Percentiles rank a stretch among this genome's conserved stretches.
phyloP scores from a whole-genome alignment of 1,140 invertebrate genomes.

The Holotrichia oblita region DNA sequence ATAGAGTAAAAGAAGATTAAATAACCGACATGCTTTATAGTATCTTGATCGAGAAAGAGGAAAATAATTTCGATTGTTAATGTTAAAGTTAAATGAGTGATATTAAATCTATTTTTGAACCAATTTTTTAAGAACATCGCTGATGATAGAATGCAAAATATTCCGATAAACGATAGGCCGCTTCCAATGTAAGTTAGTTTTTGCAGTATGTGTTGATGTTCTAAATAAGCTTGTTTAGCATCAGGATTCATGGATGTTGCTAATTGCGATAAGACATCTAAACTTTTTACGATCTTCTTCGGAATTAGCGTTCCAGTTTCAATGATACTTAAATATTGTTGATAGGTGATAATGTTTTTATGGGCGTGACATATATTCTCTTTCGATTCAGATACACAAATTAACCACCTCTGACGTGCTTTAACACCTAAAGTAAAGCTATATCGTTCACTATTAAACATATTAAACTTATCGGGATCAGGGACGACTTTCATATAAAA shows the following conservation, averaged over 20 bases:
- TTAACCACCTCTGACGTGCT: too few species aligned
- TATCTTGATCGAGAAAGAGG: conserved; percentile 61
- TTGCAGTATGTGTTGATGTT: conserved; percentile 59
- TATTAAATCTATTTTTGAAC: conserved; percentile 68
- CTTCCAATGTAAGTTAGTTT: conserved; percentile 69
- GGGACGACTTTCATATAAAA: too few species aligned
- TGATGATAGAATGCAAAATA: conserved; percentile 68
- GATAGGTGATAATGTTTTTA: too few species aligned
- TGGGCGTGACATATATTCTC: too few species aligned
- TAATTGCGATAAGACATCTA: not conserved
- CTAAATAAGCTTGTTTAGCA: not conserved
- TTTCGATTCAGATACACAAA: too few species aligned
- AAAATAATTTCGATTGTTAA: conserved; percentile 67
- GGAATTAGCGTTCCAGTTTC: too few species aligned
- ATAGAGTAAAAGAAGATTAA: conserved; percentile 69
- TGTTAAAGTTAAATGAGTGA: conserved; percentile 68
- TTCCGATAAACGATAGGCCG: conserved; percentile 66
- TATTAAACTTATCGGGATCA: too few species aligned
- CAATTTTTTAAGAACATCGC: conserved; percentile 66
- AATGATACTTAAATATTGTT: too few species aligned
- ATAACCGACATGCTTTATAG: conserved; percentile 63
- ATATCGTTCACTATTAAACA: too few species aligned
- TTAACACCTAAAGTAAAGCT: too few species aligned
- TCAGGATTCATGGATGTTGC: conserved; percentile 2
- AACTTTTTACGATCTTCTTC: not conserved